These are phyloP conservation scores for Paedocypris sp. DNA, from an alignment of 2,113 vertebrate genomes.

Conservation along the genomic window DNA sequence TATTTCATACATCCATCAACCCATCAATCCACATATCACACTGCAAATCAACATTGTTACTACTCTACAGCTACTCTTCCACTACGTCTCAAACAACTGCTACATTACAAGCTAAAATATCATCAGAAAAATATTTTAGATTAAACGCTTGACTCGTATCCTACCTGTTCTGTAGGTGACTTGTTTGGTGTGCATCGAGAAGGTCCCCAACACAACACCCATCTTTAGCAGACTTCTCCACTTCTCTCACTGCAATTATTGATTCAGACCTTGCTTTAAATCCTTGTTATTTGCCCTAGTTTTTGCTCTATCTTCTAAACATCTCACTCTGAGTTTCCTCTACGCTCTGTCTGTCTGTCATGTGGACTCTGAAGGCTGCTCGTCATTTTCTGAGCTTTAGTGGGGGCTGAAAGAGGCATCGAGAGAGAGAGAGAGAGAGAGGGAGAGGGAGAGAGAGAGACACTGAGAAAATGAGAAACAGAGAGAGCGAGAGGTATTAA, in stretches of 20 bases:
- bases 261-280: neutral
- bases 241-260: neutral
- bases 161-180: constrained; percentile 41
- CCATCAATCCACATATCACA: too few species aligned
- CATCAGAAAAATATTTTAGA: too few species aligned
- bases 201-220: constrained; percentile 46
- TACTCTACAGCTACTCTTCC: too few species aligned
- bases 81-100: too few species aligned
- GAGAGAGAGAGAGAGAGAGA: neutral
- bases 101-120: too few species aligned
- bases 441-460: neutral
- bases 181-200: constrained; percentile 42
- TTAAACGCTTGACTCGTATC: neutral
- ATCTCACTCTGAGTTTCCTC: constrained; percentile 2
- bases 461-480: too few species aligned
- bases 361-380: constrained; percentile 26
- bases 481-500: neutral
- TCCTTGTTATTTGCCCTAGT: too few species aligned
- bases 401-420: neutral
- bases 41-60: too few species aligned
- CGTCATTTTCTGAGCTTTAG: constrained; percentile 5
- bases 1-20: too few species aligned
- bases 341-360: constrained; percentile 6
- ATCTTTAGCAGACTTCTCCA: constrained; percentile 19
- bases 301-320: neutral